Base-by-base conservation (phyloP, 2,888 invertebrate genomes). In the Hirtodrosophila alboralis region DNA sequence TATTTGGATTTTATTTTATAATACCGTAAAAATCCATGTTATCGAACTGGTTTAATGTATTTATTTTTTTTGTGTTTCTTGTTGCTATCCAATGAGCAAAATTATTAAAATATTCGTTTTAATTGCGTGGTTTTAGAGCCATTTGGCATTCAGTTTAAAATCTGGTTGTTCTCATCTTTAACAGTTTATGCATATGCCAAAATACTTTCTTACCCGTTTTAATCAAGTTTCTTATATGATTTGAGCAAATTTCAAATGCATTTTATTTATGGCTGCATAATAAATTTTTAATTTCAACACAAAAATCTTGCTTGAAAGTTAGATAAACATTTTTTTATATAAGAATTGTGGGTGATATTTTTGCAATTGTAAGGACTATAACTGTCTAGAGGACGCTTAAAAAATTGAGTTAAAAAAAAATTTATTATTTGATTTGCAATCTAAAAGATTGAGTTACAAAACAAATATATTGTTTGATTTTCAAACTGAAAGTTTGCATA, bases 121-220 rank as follows among this genome's bases (percentile, higher is more conserved):
- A 43, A 43, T 64, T 58, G 3, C 18, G 54, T 41, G 47, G 41
- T 51, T 36, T 70, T 73, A 40, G 63, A 71, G 66, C 85, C 78
- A 67, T 73, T 84, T 81, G 83, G 62, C 79, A 80, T 81, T 80
- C 72, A 68, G 47, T 26, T 60, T 48, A 23, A 27, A 40, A 59
- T 65, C 47, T 60, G 41, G 21, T 40, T 60, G 40, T 31, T 31
- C 23, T 63, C 54, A 33, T 56, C 28, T 27, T 36, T 30, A 33
- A 5, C 44, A 31, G 51, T 26, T 47, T 54, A 48, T 54, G 40
- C 18, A 43, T 51, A 36, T 49, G 28, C 28, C 13, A 18, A 33
- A 9, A 7, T 36, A 31, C 9, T 48, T 31, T 14, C 4, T 31
- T 33, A 58, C 58, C 45, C 44, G 34, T 16, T 58, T 7, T 3